Evolutionary conservation across 2,888 invertebrate species (phyloP), one percentile per base, ranked within the genome.

Genomic region (Drosophila lutescens): DNA sequence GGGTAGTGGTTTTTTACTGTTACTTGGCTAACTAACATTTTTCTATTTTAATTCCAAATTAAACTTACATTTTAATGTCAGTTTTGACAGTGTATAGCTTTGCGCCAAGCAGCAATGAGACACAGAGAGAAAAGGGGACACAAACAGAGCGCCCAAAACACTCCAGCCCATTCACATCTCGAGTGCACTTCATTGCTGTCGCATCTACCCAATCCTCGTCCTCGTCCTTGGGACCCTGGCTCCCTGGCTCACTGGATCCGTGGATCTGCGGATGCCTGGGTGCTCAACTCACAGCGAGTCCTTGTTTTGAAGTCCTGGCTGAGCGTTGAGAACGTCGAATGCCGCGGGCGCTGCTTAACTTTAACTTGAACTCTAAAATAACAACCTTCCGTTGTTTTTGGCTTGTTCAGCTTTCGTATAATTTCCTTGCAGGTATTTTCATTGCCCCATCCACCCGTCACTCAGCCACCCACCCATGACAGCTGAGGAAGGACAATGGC

Each of bases 341-440:
- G 74, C 74, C 68, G 69, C 74, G 65, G 83, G 88, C 86, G 69
- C 84, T 88, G 84, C 88, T 85, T 85, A 85, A 85, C 86, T 85
- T 85, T 88, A 88, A 85, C 85, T 88, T 85, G 86, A 85, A 85
- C 88, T 85, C 88, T 83, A 83, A 79, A 86, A 86, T 83, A 85
- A 88, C 88, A 88, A 72, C 51, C 66, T 77, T 67, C 69, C 79
- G 76, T 88, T 86, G 83, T 86, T 84, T 79, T 88, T 79, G 83
- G 88, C 78, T 82, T 82, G 86, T 76, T 85, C 79, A 83, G 86
- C 79, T 83, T 83, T 85, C 77, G 82, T 79, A 85, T 87, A 84
- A 82, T 82, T 82, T 86, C 74, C 87, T 79, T 71, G 77, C 86
- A 85, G 83, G 82, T 82, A 84, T 82, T 83, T 87, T 79, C 85